A percentile compares a stretch with the other conserved stretches of the same genome.
Evolutionary conservation across 2,797 vertebrate genomes (phyloP).

Genomic region (Eremophila alpestris): DNA sequence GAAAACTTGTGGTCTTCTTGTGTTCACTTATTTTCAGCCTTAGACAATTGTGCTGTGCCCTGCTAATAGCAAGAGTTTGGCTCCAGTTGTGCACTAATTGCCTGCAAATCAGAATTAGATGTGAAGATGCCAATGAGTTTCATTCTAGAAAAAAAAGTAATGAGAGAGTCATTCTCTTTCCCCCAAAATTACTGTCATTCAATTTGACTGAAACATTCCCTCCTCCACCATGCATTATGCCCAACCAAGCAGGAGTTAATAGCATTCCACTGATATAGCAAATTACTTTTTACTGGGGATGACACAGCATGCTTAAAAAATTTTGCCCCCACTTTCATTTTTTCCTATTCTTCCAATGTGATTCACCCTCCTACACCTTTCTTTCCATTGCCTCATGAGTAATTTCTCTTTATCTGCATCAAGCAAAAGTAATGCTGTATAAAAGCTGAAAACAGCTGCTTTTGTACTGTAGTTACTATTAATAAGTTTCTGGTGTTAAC

Average conservation of each 20-base stretch:
- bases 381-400: slow-evolving; percentile 34
- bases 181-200: background rate
- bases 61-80: background rate
- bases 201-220: slow-evolving; percentile 1
- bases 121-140: background rate
- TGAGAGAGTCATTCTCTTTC: background rate
- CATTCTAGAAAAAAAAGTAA: background rate
- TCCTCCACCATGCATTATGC: background rate
- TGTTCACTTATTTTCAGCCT: background rate
- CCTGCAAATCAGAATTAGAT: background rate
- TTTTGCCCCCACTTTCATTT: slow-evolving; percentile 31
- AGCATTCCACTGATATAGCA: background rate
- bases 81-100: background rate
- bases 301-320: slow-evolving; percentile 35
- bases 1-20: background rate
- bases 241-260: slow-evolving; percentile 22
- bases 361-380: slow-evolving; percentile 60
- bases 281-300: slow-evolving; percentile 32
- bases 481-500: slow-evolving; percentile 5
- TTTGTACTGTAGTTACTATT: slow-evolving; percentile 42
- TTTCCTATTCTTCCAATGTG: slow-evolving; percentile 23
- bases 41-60: background rate
- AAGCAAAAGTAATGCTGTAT: slow-evolving; percentile 1
- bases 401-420: slow-evolving; percentile 45
- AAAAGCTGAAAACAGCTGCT: slow-evolving; percentile 31